phyloP scores from a whole-genome alignment of 1,140 invertebrate species.

The Trinorchestia longiramus region DNA sequence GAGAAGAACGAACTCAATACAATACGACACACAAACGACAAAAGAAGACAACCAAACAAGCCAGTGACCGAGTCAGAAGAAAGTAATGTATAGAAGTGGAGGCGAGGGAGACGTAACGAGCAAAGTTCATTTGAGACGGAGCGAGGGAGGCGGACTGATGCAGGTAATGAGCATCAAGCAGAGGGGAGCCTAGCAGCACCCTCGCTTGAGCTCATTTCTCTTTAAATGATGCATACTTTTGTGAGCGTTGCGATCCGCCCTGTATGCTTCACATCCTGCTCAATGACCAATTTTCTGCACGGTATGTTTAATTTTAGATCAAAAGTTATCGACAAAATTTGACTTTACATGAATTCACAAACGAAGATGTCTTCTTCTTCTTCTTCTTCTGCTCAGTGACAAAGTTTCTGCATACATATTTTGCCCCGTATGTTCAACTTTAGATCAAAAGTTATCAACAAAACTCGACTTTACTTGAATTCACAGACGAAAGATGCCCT shows the following conservation, averaged over 20 bases:
- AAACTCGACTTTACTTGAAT: too few relatives aligned
- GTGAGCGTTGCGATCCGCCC: neutral
- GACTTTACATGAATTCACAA: too few relatives aligned
- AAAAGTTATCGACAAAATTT: too few relatives aligned
- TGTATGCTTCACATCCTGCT: too few relatives aligned
- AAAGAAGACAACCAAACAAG: neutral
- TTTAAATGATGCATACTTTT: neutral
- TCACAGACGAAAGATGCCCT: too few relatives aligned
- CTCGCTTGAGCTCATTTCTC: neutral
- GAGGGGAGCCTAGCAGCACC: neutral
- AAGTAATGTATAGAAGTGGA: neutral
- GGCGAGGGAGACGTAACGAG: neutral
- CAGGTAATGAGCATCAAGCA: constrained; percentile 20
- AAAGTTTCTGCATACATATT: too few relatives aligned
- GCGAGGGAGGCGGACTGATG: neutral
- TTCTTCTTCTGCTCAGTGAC: too few relatives aligned
- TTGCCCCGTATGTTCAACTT: too few relatives aligned
- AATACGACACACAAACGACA: neutral
- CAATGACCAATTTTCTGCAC: too few relatives aligned
- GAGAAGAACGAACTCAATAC: neutral
- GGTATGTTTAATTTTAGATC: too few relatives aligned
- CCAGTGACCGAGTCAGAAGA: neutral
- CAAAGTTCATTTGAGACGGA: neutral
- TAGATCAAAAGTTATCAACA: too few relatives aligned
- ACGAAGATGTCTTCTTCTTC: too few relatives aligned